A percentile compares a stretch with the other conserved stretches of the same genome.
phyloP scores from a whole-genome alignment of 2,113 vertebrate species.

The Podarcis raffonei region DNA sequence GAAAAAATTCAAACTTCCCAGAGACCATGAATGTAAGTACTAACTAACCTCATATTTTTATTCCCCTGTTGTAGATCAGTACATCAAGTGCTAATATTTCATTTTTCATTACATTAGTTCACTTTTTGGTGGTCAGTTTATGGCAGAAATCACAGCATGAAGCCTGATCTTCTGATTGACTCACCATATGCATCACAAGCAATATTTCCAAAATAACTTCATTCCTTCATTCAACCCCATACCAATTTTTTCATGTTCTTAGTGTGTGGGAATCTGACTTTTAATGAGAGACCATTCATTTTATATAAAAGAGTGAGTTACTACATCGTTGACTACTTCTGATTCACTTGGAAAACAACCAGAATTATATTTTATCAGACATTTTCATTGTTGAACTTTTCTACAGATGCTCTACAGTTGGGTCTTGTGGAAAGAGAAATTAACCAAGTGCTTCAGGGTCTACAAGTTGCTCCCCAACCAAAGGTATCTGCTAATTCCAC shows the following conservation, averaged over 20 bases:
- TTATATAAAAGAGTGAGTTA: neutral
- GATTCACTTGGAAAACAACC: neutral
- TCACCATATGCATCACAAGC: neutral
- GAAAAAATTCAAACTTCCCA: conserved; percentile 79
- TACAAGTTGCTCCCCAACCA: conserved; percentile 18
- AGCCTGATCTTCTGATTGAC: neutral
- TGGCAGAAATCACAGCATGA: neutral
- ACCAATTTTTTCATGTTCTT: too few species aligned
- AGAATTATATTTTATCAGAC: neutral
- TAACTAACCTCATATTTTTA: neutral
- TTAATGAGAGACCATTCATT: neutral
- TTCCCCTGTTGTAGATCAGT: neutral
- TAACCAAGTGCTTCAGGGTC: conserved; percentile 69
- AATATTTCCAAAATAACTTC: neutral
- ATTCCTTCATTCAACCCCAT: neutral
- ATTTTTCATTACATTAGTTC: neutral
- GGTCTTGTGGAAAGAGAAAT: conserved; percentile 79
- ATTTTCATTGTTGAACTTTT: conserved; percentile 25
- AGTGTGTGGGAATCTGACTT: neutral
- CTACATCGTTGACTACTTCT: too few species aligned
- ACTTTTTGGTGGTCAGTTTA: neutral
- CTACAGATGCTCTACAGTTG: conserved; percentile 72
- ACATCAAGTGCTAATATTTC: too few species aligned
- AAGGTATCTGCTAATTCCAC: neutral
- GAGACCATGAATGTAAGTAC: conserved; percentile 81